Evolutionary conservation across 2,113 vertebrate species (phyloP).

Genomic region (Hepsetus odoe): DNA sequence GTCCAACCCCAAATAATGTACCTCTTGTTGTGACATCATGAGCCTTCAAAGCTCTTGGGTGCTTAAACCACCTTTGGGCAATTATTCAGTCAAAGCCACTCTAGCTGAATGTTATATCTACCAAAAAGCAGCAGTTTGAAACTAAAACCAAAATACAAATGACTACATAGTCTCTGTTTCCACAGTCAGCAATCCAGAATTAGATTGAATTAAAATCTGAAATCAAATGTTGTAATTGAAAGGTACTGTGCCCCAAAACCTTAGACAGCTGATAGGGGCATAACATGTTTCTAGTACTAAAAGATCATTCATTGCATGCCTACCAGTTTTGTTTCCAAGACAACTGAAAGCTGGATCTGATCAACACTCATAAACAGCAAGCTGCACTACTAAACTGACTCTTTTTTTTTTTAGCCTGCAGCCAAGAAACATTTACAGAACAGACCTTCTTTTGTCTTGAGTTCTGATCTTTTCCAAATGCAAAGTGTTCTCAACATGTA

Average conservation of each 20-base stretch:
- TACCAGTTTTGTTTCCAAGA: constrained; percentile 37
- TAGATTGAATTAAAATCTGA: no score
- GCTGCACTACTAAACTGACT: constrained; percentile 36
- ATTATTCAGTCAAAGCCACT: no score
- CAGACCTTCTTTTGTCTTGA: constrained; percentile 53
- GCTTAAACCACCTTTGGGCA: no score
- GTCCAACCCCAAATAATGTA: no score
- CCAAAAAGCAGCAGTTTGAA: no score
- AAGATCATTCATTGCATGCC: constrained; percentile 44
- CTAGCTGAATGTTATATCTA: no score
- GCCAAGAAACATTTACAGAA: constrained; percentile 38
- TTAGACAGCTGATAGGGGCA: neutral
- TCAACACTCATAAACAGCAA: constrained; percentile 43
- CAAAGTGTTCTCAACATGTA: constrained; percentile 6
- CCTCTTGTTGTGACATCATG: no score
- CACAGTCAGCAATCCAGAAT: no score
- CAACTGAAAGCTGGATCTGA: constrained; percentile 35
- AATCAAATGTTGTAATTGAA: neutral
- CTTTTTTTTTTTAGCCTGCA: constrained; percentile 32
- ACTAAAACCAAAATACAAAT: no score
- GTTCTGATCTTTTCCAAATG: constrained; percentile 33
- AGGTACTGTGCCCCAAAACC: neutral
- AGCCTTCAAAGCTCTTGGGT: no score
- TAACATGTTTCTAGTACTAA: neutral
- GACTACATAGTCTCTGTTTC: no score